Conservation (phyloP, 1,140 invertebrate genomes). For the Cyrtorhinus lividipennis region DNA sequence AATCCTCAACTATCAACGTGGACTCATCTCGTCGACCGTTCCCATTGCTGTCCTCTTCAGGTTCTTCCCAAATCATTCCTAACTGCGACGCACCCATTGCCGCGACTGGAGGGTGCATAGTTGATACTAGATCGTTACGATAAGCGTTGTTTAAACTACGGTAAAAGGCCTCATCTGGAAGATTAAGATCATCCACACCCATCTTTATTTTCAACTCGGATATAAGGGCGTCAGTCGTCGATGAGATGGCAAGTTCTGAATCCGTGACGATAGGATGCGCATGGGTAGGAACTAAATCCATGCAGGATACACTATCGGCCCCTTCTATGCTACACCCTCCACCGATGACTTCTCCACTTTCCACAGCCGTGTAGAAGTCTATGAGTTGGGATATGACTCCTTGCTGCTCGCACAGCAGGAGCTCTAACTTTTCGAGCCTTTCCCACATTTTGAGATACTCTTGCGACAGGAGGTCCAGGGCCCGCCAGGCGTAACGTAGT, state of each 20-base stretch:
- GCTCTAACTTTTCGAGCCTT: constrained; percentile 77
- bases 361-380: constrained; percentile 48
- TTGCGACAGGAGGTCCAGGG: constrained; percentile 73
- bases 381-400: constrained; percentile 78
- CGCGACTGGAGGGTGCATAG: constrained; percentile 34
- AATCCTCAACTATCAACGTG: constrained; percentile 28
- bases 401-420: constrained; percentile 75
- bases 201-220: constrained; percentile 34
- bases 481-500: constrained; percentile 79
- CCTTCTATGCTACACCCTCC: constrained; percentile 20
- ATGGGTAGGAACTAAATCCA: constrained; percentile 27
- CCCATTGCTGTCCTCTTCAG: constrained; percentile 34
- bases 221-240: constrained; percentile 31
- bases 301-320: constrained; percentile 13
- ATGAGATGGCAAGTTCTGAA: constrained; percentile 25
- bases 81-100: constrained; percentile 41
- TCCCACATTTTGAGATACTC: constrained; percentile 93
- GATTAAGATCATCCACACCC: constrained; percentile 36
- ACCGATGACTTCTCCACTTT: constrained; percentile 21
- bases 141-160: constrained; percentile 75
- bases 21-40: constrained; percentile 29
- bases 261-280: constrained; percentile 19
- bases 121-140: constrained; percentile 55
- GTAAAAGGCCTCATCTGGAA: constrained; percentile 75
- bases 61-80: constrained; percentile 67